A percentile compares a stretch with the other conserved stretches of the same genome.
These are phyloP conservation scores for Scaptodrosophila latifasciaeformis DNA, from an alignment of 2,888 invertebrate species.

Conservation along the genomic window DNA sequence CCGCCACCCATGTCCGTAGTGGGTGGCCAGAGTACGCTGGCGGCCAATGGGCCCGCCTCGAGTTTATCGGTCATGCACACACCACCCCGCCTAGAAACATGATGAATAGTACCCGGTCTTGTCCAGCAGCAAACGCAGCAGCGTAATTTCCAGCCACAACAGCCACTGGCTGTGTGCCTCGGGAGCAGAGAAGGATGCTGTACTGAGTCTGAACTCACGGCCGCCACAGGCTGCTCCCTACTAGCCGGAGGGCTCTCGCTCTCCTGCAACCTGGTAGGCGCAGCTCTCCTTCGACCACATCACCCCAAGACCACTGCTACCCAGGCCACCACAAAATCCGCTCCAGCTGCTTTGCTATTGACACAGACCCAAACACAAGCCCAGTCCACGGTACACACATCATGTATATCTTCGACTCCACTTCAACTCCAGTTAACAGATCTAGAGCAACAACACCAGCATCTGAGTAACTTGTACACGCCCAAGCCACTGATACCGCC, in stretches of 20 bases:
- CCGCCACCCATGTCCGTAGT: slow-evolving; percentile 40
- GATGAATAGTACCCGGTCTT: slow-evolving; percentile 73
- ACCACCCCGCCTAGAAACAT: slow-evolving; percentile 70
- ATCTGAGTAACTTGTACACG: slow-evolving; percentile 2
- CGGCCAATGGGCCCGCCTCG: slow-evolving; percentile 49
- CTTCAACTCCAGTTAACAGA: slow-evolving; percentile 49
- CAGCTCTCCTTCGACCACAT: slow-evolving; percentile 25
- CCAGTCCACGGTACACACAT: slow-evolving; percentile 60
- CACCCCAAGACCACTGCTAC: slow-evolving; percentile 29
- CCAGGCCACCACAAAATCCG: slow-evolving; percentile 16
- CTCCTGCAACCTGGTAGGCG: slow-evolving; percentile 27
- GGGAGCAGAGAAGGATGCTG: slow-evolving; percentile 25
- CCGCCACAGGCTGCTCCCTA: slow-evolving; percentile 10
- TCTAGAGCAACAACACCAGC: slow-evolving; percentile 11
- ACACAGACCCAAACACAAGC: slow-evolving; percentile 25
- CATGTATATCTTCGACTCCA: slow-evolving; percentile 65
- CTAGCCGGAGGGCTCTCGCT: slow-evolving; percentile 27
- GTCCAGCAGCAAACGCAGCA: slow-evolving; percentile 63
- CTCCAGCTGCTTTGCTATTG: slow-evolving; percentile 22
- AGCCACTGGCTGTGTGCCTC: slow-evolving; percentile 34
- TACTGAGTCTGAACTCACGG: slow-evolving; percentile 18
- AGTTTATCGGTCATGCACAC: slow-evolving; percentile 72
- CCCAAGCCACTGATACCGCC: slow-evolving; percentile 11
- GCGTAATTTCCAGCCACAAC: slow-evolving; percentile 44
- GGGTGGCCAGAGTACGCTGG: slow-evolving; percentile 34